Evolutionary conservation across 1,140 invertebrate species (phyloP).

Genomic region (Nasonia giraulti): DNA sequence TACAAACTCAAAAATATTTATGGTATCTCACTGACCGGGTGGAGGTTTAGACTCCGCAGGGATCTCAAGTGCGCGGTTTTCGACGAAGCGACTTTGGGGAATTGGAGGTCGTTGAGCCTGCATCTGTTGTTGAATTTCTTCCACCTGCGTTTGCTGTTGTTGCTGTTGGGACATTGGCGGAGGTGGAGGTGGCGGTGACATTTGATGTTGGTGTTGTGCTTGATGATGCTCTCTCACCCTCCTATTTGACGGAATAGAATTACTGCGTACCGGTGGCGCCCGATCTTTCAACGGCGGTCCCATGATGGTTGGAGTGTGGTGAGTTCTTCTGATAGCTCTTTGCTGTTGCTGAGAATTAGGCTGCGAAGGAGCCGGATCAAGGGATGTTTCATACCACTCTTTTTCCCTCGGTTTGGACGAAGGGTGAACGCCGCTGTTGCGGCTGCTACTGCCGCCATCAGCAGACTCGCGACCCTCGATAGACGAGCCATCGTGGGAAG

Average conservation of each 20-base stretch:
- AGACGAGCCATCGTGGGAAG: slow-evolving; percentile 37
- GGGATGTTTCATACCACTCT: slow-evolving; percentile 84
- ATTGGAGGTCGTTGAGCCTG: slow-evolving; percentile 47
- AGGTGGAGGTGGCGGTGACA: slow-evolving; percentile 55
- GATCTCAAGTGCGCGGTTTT: slow-evolving; percentile 66
- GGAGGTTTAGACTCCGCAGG: slow-evolving; percentile 69
- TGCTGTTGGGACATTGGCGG: slow-evolving; percentile 58
- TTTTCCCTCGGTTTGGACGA: slow-evolving; percentile 75
- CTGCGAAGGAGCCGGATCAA: slow-evolving; percentile 76
- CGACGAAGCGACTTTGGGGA: slow-evolving; percentile 57
- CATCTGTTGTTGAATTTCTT: slow-evolving; percentile 60
- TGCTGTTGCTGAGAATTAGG: slow-evolving; percentile 43
- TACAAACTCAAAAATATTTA: slow-evolving; percentile 11
- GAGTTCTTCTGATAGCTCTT: slow-evolving; percentile 48
- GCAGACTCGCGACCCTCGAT: slow-evolving; percentile 63
- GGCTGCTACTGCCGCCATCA: slow-evolving; percentile 52
- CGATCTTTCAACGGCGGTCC: slow-evolving; percentile 41
- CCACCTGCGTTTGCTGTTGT: slow-evolving; percentile 60
- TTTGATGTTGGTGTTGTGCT: background rate
- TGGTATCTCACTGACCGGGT: slow-evolving; percentile 37
- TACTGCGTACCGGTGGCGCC: slow-evolving; percentile 50
- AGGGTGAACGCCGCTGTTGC: slow-evolving; percentile 65
- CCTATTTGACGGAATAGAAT: slow-evolving; percentile 57
- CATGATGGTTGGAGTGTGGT: slow-evolving; percentile 49
- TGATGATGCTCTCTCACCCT: slow-evolving; percentile 51